A percentile compares a stretch with the other conserved stretches of the same genome.
Conservation (phyloP, 2,888 invertebrate genomes). For the Cerastoderma edule region DNA sequence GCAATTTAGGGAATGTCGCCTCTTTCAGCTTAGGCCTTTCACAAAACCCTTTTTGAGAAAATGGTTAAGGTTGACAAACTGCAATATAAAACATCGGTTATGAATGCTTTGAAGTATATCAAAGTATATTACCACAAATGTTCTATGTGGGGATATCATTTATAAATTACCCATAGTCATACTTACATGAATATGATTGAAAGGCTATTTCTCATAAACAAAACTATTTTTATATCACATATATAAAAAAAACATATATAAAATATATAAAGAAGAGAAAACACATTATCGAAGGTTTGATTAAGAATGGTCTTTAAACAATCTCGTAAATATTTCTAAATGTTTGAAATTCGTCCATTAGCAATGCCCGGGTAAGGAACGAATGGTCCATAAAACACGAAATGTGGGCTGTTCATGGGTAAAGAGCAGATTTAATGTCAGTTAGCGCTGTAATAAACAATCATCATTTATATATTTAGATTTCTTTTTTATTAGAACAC, state of each 20-base stretch:
- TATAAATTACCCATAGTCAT: neutral
- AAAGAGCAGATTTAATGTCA: neutral
- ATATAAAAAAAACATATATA: neutral
- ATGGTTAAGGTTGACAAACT: too few species aligned
- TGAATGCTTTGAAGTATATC: too few species aligned
- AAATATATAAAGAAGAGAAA: neutral
- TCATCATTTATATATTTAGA: conserved; percentile 3
- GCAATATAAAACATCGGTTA: too few species aligned
- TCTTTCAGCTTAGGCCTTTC: too few species aligned
- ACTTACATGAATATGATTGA: neutral
- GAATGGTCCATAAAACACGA: neutral
- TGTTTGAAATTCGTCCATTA: conserved; percentile 4
- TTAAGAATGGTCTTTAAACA: neutral
- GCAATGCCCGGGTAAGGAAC: neutral
- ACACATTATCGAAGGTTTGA: neutral
- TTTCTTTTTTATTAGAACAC: neutral
- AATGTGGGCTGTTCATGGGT: conserved; percentile 1
- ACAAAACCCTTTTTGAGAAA: too few species aligned
- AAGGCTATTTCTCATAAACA: neutral
- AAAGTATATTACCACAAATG: too few species aligned
- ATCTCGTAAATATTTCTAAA: conserved; percentile 11
- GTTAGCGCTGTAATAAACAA: neutral
- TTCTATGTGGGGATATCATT: neutral
- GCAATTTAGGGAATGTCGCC: too few species aligned
- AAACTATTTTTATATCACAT: neutral